Base-by-base conservation (phyloP, 2,113 vertebrate species). In the Hemibates koningsi region DNA sequence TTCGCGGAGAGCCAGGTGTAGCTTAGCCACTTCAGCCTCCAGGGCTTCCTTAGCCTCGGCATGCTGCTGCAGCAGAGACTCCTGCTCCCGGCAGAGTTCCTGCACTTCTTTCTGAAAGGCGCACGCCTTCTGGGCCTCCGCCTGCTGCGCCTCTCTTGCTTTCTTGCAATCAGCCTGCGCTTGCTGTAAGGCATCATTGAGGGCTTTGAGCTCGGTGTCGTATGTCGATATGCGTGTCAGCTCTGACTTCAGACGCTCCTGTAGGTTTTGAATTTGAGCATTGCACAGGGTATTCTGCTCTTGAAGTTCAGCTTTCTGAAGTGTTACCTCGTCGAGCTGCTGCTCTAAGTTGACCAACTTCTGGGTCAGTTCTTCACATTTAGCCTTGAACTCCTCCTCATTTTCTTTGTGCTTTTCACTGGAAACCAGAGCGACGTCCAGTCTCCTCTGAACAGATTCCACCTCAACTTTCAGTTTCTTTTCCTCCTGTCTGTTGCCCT, bases 51-150 rank as follows among this genome's bases (percentile, higher is more conserved):
- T 97, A 43, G 94, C 80, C 32, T 89, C 82, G 4, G 83, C 12
- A 1, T 97, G 92, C 6, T 97, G 96, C 1, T 82, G 88, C 90
- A 97, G 88, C 12, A 97, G 90, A 52, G 97, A 24, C 0, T 96
- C 93, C 38, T 95, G 89, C 52, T 93, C 91, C 2, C 83, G 76
- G 19, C 17, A 95, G 0, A 94, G 95, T 1, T 90, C 93, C 34
- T 97, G 96, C 34, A 99, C 54, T 8, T 97, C 95, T 80, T 90
- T 96, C 85, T 97, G 96, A 6, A 98, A 87, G 6, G 91, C 83
- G 3, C 81, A 79, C 0, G 91, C 95, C 3, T 89, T 94, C 10
- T 96, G 96, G 2, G 81, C 89, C 27, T 98, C 97, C 41, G 78
- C 50, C 54, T 92, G 95, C 0, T 92, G 95, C 5, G 90, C 29